phyloP scores from a whole-genome alignment of 2,797 vertebrate species.

The Eutrigla gurnardus region DNA sequence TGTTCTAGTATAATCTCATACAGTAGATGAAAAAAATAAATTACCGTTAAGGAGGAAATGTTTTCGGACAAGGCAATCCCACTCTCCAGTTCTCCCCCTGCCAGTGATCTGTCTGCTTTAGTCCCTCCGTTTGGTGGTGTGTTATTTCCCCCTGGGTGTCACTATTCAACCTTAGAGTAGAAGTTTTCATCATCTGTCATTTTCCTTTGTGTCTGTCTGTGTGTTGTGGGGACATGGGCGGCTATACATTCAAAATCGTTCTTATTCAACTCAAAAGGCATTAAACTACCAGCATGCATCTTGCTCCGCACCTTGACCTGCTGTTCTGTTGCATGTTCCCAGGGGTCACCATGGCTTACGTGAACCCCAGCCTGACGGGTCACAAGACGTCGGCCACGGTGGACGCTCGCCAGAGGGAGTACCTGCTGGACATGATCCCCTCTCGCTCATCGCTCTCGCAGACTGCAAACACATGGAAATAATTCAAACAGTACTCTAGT shows the following conservation, averaged over 20 bases:
- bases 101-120: slow-evolving; percentile 56
- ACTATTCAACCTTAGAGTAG: slow-evolving; percentile 40
- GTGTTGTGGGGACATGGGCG: slow-evolving; percentile 40
- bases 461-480: slow-evolving; percentile 96
- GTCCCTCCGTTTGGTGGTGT: slow-evolving; percentile 56
- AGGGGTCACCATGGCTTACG: slow-evolving; percentile 95
- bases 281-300: not conserved
- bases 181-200: not conserved
- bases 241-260: slow-evolving; percentile 20
- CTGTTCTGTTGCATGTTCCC: slow-evolving; percentile 56
- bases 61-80: slow-evolving; percentile 74
- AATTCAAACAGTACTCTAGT: slow-evolving; percentile 63
- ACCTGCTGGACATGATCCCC: slow-evolving; percentile 98
- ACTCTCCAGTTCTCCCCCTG: slow-evolving; percentile 23
- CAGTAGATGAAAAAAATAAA: slow-evolving; percentile 21
- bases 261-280: not conserved
- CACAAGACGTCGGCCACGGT: slow-evolving; percentile 90
- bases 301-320: slow-evolving; percentile 24
- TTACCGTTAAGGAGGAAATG: slow-evolving; percentile 52
- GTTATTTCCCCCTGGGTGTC: slow-evolving; percentile 48
- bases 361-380: slow-evolving; percentile 91
- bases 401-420: slow-evolving; percentile 96
- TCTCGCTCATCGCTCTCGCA: slow-evolving; percentile 95
- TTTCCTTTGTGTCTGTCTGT: slow-evolving; percentile 46
- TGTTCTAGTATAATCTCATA: slow-evolving; percentile 12